Percentiles rank a stretch among this genome's conserved stretches.
Evolutionary conservation across 23 tunicate genomes (phyloP).

Genomic region (Botrylloides violaceus): DNA sequence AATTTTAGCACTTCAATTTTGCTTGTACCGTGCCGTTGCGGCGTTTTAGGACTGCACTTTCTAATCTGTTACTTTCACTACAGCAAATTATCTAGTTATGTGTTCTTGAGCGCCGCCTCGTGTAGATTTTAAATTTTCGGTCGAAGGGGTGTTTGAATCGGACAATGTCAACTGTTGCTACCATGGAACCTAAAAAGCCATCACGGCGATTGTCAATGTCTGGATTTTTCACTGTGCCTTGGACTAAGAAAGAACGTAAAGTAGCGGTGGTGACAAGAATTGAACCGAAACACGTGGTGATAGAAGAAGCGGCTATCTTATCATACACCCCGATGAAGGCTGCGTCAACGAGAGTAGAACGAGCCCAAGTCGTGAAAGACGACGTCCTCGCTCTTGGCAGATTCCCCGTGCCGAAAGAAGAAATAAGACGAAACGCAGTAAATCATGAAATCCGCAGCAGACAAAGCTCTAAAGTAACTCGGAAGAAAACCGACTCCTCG

Average conservation of each 20-base stretch:
- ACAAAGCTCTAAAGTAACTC: background rate
- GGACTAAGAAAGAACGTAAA: slow-evolving; percentile 15
- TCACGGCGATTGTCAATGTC: slow-evolving; percentile 24
- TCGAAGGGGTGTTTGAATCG: too few species aligned
- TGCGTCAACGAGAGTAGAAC: background rate
- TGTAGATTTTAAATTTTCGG: too few species aligned
- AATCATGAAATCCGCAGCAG: background rate
- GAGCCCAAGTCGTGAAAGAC: slow-evolving; percentile 5
- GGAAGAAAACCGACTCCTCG: slow-evolving; percentile 11
- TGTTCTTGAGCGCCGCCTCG: too few species aligned
- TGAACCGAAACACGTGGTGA: slow-evolving; percentile 9
- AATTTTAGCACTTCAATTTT: too few species aligned
- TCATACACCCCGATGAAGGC: background rate
- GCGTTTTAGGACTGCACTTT: too few species aligned
- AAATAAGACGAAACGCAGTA: slow-evolving; percentile 7
- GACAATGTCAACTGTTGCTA: slow-evolving; percentile 5
- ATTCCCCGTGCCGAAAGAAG: background rate
- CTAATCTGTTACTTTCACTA: too few species aligned
- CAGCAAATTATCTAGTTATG: too few species aligned
- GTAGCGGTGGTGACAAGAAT: slow-evolving; percentile 12
- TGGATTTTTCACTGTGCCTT: slow-evolving; percentile 6
- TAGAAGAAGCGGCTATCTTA: slow-evolving; percentile 15
- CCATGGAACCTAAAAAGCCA: slow-evolving; percentile 22
- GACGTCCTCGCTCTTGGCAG: slow-evolving; percentile 2
- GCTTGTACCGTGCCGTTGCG: too few species aligned